phyloP scores from a whole-genome alignment of 2,113 vertebrate genomes.

The Salvator merianae region DNA sequence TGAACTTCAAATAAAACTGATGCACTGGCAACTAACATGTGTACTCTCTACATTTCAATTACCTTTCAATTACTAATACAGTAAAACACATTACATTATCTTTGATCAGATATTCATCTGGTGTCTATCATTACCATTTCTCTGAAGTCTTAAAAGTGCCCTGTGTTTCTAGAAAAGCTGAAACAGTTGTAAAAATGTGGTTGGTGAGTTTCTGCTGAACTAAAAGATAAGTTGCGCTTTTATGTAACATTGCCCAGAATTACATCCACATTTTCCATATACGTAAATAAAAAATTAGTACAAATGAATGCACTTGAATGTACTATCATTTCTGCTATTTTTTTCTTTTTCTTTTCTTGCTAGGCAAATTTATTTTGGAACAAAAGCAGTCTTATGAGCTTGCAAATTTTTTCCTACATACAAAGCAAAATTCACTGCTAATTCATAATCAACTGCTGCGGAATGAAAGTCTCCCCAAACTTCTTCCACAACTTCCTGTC shows the following conservation, averaged over 20 bases:
- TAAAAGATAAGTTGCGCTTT: not conserved
- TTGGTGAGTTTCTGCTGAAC: not conserved
- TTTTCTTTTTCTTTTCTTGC: no score
- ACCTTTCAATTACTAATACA: not conserved
- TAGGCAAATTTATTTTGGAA: no score
- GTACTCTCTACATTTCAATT: not conserved
- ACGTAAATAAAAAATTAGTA: not conserved
- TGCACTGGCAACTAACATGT: no score
- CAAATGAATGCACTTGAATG: not conserved
- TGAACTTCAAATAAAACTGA: not conserved
- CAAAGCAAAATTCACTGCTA: not conserved
- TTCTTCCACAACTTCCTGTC: no score
- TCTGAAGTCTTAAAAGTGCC: not conserved
- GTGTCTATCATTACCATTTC: not conserved
- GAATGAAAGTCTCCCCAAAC: no score
- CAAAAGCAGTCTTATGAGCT: no score
- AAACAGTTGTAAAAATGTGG: not conserved
- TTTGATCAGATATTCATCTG: not conserved
- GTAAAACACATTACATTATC: not conserved
- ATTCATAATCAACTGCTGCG: no score
- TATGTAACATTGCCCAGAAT: not conserved
- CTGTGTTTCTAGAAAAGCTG: not conserved
- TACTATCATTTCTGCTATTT: slow-evolving; percentile 27
- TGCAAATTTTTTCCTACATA: not conserved
- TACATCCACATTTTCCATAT: not conserved